Evolutionary conservation across 2,888 invertebrate species (phyloP), one percentile per base, ranked within the genome.

Genomic region (Melanargia galathea): DNA sequence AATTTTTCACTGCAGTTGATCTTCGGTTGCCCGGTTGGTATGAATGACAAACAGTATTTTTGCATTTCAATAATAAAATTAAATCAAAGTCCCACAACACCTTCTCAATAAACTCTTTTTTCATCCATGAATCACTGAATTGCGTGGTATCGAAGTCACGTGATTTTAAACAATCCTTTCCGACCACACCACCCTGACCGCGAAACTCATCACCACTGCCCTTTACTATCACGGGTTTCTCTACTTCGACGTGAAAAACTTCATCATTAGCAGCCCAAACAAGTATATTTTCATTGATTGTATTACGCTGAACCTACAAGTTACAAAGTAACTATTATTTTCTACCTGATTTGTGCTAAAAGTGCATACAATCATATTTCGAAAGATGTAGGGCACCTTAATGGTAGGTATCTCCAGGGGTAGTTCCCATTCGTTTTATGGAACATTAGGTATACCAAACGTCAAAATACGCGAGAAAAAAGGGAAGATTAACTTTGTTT

Each of bases 201-300:
- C 69, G 63, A 4, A 66, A 66, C 2, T 60, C 65, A n/a, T 62
- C 67, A 18, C 75, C 63, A 43, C 62, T 66, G 38, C 87, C 84
- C 40, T 74, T 20, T 45, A 73, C 66, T 46, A 87, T 69, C 46
- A 83, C 68, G 4, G 89, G 90, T 63, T 76, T 81, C 63, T 79
- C 79, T 7, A 87, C 70, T 74, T 87, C 87, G 1, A 86, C 67
- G 62, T 90, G 82, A 72, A 89, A 86, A 8, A 81, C 73, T 65
- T 77, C 68, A 65, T 89, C 87, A 70, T 84, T 82, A 22, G 82
- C 87, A 40, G 82, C 89, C 90, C 90, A 90, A 54, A 83, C 79
- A 46, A 78, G 71, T 3, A 77, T 71, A n/a, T n/a, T n/a, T 16
- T 82, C 69, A 67, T 90, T 90, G 33, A 90, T 73, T 10, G 66